Percentiles rank a stretch among this genome's conserved stretches.
These are phyloP conservation scores for Zaprionus ghesquierei DNA, from an alignment of 1,140 invertebrate genomes.

Conservation along the genomic window DNA sequence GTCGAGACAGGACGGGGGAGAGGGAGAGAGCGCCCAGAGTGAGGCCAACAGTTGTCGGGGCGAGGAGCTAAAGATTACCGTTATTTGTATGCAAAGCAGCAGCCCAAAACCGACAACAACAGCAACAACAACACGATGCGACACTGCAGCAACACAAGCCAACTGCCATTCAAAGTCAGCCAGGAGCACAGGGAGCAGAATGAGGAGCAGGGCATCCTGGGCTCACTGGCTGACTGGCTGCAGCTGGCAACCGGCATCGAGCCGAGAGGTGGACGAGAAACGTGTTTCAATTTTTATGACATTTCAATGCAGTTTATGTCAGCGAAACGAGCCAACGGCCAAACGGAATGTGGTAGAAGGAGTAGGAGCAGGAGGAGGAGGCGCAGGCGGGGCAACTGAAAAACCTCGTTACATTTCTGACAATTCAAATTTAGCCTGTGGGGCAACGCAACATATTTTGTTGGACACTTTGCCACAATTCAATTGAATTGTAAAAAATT, in stretches of 20 bases:
- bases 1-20: neutral
- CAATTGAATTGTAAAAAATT: conserved; percentile 47
- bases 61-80: conserved; percentile 58
- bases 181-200: neutral
- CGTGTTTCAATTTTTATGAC: conserved; percentile 76
- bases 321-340: conserved; percentile 56
- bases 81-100: conserved; percentile 77
- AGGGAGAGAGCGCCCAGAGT: neutral
- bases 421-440: conserved; percentile 65
- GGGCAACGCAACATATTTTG: conserved; percentile 39
- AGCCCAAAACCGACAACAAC: conserved; percentile 45
- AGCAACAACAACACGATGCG: conserved; percentile 34
- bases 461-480: conserved; percentile 63
- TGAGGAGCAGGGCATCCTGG: neutral
- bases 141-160: conserved; percentile 26
- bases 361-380: neutral
- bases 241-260: conserved; percentile 17
- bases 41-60: conserved; percentile 24
- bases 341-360: conserved; percentile 8
- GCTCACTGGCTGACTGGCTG: neutral
- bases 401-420: conserved; percentile 67
- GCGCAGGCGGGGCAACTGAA: neutral
- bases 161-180: conserved; percentile 54
- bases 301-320: conserved; percentile 75
- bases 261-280: conserved; percentile 41